Base-by-base conservation (phyloP, 2,113 vertebrate genomes). In the Hippocampus barbouri region DNA sequence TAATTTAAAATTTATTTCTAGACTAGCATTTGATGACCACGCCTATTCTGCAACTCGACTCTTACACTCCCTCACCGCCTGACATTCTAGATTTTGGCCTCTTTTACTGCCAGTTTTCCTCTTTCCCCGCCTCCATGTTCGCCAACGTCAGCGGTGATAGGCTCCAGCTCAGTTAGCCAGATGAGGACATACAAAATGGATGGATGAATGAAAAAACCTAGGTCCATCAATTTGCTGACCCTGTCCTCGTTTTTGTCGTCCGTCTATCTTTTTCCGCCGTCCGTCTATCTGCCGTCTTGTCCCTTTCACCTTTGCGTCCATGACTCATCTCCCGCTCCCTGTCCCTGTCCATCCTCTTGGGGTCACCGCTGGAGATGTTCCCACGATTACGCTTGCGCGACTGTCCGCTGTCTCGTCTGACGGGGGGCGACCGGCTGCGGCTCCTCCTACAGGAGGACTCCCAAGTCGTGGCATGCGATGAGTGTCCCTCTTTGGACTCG, bases 401-500 rank as follows among this genome's bases (percentile, higher is more conserved):
- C 59, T 47, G 81, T 21, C 68, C 74, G 5, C 73, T 68, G 49
- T 41, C 72, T 8, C 87, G 79, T 72, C 77, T 40, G 61, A 75
- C 45, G 56, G 71, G 73, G 43, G 87, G 85, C 0, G 86, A 78
- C 40, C 83, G 83, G 80, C 87, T 89, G 68, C 69, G 84, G 61
- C 74, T 71, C 18, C 76, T 76, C 51, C 79, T 69, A 30, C 75
- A 75, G 6, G 51, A 71, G 25, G 85, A 80, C 43, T 85, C 76
- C 11, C 59, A 16, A 25, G 77, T 77, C n/a, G 75, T 74, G 11
- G 10, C 57, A 6, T 72, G 65, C 56, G 76, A 1, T 8, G 86
- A 83, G 20, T 68, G 63, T 40, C 34, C 11, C 0, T 43, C 65
- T 73, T 85, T 84, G 79, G 91, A 89, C 87, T 92, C 92, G 69